Evolutionary conservation across 2,113 vertebrate species (phyloP).

Genomic region (Seriola quinqueradiata): DNA sequence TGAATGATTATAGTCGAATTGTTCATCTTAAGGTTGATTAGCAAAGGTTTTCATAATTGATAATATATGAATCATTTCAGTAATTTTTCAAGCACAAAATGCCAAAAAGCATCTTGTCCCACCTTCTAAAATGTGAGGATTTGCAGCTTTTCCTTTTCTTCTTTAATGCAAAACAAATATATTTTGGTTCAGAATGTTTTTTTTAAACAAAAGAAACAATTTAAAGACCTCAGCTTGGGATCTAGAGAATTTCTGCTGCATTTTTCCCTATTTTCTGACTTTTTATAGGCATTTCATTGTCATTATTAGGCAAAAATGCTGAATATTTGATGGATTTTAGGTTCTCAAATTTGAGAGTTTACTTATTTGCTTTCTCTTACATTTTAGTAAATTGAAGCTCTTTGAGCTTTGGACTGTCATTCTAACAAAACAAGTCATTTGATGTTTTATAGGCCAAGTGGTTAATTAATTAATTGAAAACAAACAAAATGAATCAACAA

Average conservation of each 20-base stretch:
- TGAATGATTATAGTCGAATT: too few species aligned
- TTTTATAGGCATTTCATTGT: background rate
- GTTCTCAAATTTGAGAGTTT: background rate
- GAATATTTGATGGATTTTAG: background rate
- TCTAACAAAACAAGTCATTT: too few species aligned
- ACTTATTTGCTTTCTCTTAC: background rate
- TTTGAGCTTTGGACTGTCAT: background rate
- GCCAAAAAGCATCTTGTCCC: too few species aligned
- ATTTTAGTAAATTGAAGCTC: background rate
- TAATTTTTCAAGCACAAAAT: too few species aligned
- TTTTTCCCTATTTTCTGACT: background rate
- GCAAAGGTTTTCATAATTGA: too few species aligned
- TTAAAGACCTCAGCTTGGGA: background rate
- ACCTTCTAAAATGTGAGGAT: too few species aligned
- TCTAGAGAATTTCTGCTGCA: too few species aligned
- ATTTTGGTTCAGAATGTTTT: background rate
- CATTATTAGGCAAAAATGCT: background rate
- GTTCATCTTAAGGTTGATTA: too few species aligned
- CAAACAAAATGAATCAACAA: too few species aligned
- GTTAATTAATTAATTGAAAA: too few species aligned
- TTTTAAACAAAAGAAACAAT: background rate
- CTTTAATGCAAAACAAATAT: background rate
- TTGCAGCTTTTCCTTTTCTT: background rate
- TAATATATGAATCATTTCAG: too few species aligned
- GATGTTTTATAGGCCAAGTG: too few species aligned